Percentiles rank a stretch among this genome's conserved stretches.
These are phyloP conservation scores for Pollenia angustigena DNA, from an alignment of 2,888 invertebrate species.

Conservation along the genomic window DNA sequence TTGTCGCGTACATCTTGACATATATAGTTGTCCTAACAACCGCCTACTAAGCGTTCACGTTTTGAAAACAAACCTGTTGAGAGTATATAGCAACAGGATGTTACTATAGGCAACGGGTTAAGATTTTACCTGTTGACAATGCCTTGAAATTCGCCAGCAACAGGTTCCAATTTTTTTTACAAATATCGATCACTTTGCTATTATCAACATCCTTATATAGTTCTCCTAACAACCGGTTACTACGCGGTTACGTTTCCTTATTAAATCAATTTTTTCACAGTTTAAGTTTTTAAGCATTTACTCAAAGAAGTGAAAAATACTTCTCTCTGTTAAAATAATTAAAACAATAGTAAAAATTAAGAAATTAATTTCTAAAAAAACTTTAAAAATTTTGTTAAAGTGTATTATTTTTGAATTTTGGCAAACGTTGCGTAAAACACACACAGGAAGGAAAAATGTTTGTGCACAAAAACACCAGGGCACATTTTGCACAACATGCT, in stretches of 20 bases:
- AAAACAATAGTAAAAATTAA: slow-evolving; percentile 49
- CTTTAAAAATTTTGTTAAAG: neutral
- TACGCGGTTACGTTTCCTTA: slow-evolving; percentile 33
- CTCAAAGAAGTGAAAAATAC: slow-evolving; percentile 15
- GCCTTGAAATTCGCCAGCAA: neutral
- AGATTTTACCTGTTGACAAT: slow-evolving; percentile 6
- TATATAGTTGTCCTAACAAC: slow-evolving; percentile 43
- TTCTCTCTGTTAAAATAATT: slow-evolving; percentile 18
- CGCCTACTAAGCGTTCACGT: neutral
- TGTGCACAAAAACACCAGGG: slow-evolving; percentile 85
- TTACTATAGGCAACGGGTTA: neutral
- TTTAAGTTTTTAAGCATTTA: slow-evolving; percentile 29
- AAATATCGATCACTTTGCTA: slow-evolving; percentile 8
- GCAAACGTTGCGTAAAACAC: neutral
- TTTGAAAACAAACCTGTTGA: slow-evolving; percentile 7
- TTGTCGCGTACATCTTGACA: neutral
- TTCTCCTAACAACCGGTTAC: slow-evolving; percentile 61
- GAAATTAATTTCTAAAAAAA: neutral
- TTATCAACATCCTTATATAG: neutral
- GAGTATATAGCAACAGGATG: neutral
- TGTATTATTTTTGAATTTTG: slow-evolving; percentile 62
- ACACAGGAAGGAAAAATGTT: slow-evolving; percentile 84
- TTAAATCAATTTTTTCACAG: slow-evolving; percentile 58
- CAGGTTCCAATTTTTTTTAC: neutral
- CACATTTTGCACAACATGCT: slow-evolving; percentile 81